Conservation (phyloP, 2,797 vertebrate genomes). For the Karalla daura region DNA sequence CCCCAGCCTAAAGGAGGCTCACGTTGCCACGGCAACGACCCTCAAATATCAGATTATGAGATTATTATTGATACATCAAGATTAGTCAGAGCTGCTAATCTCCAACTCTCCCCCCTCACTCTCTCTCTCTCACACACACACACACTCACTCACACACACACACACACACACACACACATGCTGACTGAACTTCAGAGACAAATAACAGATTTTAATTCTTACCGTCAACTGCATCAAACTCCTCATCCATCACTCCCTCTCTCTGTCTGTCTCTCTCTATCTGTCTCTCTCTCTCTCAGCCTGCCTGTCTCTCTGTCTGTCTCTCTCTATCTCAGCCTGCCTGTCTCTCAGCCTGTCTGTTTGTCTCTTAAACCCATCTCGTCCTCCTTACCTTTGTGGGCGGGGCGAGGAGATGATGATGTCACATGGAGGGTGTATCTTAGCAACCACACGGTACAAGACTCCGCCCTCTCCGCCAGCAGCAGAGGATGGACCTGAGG, state of each 20-base stretch:
- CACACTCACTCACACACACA: conserved; percentile 2
- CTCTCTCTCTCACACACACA: not conserved
- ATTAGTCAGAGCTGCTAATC: conserved; percentile 38
- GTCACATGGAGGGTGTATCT: conserved; percentile 70
- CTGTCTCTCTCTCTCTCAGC: not conserved
- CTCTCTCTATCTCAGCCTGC: not conserved
- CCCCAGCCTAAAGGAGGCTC: too few relatives aligned
- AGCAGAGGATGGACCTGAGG: conserved; percentile 76
- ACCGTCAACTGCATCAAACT: conserved; percentile 26
- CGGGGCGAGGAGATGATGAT: conserved; percentile 43
- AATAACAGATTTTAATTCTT: conserved; percentile 20
- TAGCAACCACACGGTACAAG: conserved; percentile 75
- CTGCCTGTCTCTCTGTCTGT: too few relatives aligned
- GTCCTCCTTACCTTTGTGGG: conserved; percentile 69
- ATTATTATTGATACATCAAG: conserved; percentile 60
- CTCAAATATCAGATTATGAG: conserved; percentile 58
- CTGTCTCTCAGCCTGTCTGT: not conserved
- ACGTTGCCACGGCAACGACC: conserved; percentile 25
- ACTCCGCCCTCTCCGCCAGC: conserved; percentile 71
- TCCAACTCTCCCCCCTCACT: not conserved
- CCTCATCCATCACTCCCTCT: conserved; percentile 17
- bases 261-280: not conserved
- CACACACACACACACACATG: not conserved
- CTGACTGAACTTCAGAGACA: not conserved
- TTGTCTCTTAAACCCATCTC: not conserved